Evolutionary conservation across 2,797 vertebrate species (phyloP).

Genomic region (Myoxocephalus aenaeus): DNA sequence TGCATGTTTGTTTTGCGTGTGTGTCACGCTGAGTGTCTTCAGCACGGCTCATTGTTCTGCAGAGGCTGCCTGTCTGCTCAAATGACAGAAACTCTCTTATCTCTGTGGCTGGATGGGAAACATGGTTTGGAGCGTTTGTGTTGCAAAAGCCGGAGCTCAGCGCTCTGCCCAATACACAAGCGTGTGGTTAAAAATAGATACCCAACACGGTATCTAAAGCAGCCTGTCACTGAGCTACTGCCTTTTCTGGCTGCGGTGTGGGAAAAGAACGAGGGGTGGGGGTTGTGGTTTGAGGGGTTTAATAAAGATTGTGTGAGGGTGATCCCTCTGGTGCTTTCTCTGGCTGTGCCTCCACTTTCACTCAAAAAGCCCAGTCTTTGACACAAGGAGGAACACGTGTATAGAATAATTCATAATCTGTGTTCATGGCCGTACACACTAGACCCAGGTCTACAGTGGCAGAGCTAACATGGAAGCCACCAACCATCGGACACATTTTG

Average conservation of each 20-base stretch:
- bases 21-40: slow-evolving; percentile 21
- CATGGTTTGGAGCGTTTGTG: slow-evolving; percentile 52
- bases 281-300: slow-evolving; percentile 27
- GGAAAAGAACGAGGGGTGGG: slow-evolving; percentile 28
- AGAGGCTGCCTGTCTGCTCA: slow-evolving; percentile 43
- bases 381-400: not conserved
- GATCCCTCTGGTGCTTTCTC: slow-evolving; percentile 25
- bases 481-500: too few species aligned
- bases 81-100: slow-evolving; percentile 56
- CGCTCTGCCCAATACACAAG: slow-evolving; percentile 32
- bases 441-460: not conserved
- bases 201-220: slow-evolving; percentile 38
- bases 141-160: slow-evolving; percentile 50
- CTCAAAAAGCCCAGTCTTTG: slow-evolving; percentile 1
- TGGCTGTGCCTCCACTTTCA: slow-evolving; percentile 9
- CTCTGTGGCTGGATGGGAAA: slow-evolving; percentile 54
- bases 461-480: not conserved
- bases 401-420: not conserved
- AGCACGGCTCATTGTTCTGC: slow-evolving; percentile 39
- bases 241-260: slow-evolving; percentile 38
- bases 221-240: slow-evolving; percentile 40
- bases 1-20: slow-evolving; percentile 45
- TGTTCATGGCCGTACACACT: not conserved
- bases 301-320: slow-evolving; percentile 28
- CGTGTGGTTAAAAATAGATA: slow-evolving; percentile 60